A percentile compares a stretch with the other conserved stretches of the same genome.
phyloP scores from a whole-genome alignment of 2,113 vertebrate species.

The Ia io region DNA sequence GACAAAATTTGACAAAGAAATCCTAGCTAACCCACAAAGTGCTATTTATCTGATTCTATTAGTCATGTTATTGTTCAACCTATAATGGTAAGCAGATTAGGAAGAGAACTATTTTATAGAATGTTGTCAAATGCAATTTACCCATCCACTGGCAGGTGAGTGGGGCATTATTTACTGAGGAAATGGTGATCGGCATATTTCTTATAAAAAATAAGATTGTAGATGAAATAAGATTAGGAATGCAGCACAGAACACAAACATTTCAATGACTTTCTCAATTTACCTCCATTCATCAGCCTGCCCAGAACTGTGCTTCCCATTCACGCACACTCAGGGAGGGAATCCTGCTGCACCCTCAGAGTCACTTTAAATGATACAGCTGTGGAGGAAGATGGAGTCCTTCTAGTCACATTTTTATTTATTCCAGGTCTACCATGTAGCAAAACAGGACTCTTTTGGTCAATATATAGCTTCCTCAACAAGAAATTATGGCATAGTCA shows the following conservation, averaged over 20 bases:
- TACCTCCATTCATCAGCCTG: not conserved
- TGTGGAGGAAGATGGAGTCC: not conserved
- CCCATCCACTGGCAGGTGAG: not conserved
- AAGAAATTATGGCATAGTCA: not conserved
- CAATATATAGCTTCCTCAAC: not conserved
- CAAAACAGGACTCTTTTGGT: not conserved
- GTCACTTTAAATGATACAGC: not conserved
- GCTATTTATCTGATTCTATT: not conserved
- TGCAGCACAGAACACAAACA: not conserved
- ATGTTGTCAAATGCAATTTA: not conserved
- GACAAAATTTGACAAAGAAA: not conserved
- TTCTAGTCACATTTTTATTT: not conserved
- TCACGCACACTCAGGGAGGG: accelerated
- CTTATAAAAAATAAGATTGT: not conserved
- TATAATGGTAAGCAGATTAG: not conserved
- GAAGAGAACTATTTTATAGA: not conserved
- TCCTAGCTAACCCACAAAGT: not conserved
- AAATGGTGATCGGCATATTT: not conserved
- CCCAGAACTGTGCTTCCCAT: accelerated
- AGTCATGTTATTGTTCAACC: not conserved
- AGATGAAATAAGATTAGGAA: not conserved
- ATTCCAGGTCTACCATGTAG: not conserved
- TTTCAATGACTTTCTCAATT: not conserved
- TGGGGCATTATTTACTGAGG: not conserved
- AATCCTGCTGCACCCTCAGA: not conserved